These are phyloP conservation scores for Drosophila aldrichi DNA, from an alignment of 2,888 invertebrate genomes.

Conservation along the genomic window DNA sequence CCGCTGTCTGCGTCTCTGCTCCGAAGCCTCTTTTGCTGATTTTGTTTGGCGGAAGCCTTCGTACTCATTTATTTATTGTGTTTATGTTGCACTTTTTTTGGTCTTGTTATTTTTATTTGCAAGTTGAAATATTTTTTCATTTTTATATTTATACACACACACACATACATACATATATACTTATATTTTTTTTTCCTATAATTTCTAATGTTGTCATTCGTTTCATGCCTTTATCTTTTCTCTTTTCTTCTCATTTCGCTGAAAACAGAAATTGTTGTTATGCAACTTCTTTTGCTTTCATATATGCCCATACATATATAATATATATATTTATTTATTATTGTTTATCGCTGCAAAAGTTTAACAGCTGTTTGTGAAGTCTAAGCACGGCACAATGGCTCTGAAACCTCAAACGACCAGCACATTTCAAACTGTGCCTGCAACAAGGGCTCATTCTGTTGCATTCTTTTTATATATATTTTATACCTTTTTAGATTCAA, in stretches of 20 bases:
- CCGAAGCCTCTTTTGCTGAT: constrained; percentile 35
- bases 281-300: constrained; percentile 43
- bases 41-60: constrained; percentile 71
- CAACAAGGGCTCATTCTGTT: background rate
- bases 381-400: constrained; percentile 14
- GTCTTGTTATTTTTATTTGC: constrained; percentile 42
- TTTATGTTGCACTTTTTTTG: constrained; percentile 36
- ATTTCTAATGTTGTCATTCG: constrained; percentile 35
- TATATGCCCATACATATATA: background rate
- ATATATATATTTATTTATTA: constrained; percentile 15
- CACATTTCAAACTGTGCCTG: background rate
- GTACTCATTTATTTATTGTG: constrained; percentile 64
- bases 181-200: constrained; percentile 36
- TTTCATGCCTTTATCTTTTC: constrained; percentile 26
- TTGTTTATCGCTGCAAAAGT: constrained; percentile 15
- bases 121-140: constrained; percentile 61
- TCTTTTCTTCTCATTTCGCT: constrained; percentile 13
- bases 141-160: constrained; percentile 23
- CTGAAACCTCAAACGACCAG: constrained; percentile 14
- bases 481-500: too few species aligned
- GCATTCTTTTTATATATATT: background rate
- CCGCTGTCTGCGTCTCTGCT: constrained; percentile 28
- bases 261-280: constrained; percentile 34
- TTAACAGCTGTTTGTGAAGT: constrained; percentile 33
- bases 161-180: constrained; percentile 11